Conservation (phyloP, 2,888 invertebrate genomes). For the Keiferia lycopersicella region DNA sequence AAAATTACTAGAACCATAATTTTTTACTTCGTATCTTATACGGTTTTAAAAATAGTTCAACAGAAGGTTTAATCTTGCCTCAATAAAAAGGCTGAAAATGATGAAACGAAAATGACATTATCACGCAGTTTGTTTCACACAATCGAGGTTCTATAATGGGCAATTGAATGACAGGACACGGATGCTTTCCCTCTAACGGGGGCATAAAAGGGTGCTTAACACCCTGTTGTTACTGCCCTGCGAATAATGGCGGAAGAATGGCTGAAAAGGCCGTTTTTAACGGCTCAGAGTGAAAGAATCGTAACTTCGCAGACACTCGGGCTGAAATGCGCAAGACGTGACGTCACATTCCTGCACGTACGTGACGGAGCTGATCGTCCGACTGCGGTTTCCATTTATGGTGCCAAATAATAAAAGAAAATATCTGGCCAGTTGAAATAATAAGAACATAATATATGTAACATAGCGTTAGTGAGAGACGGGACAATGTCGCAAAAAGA, state of each 20-base stretch:
- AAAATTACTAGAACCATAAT: too few relatives aligned
- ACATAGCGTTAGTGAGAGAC: too few relatives aligned
- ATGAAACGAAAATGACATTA: slow-evolving; percentile 16
- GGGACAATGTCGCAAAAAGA: too few relatives aligned
- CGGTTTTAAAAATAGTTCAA: too few relatives aligned
- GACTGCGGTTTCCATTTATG: slow-evolving; percentile 40
- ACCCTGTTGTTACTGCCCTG: slow-evolving; percentile 59
- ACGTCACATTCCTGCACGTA: slow-evolving; percentile 46
- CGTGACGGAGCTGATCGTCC: slow-evolving; percentile 43
- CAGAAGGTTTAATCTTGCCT: not conserved
- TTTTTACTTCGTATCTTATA: too few relatives aligned
- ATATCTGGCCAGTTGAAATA: slow-evolving; percentile 33
- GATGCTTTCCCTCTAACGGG: slow-evolving; percentile 55
- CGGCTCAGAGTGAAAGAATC: slow-evolving; percentile 57
- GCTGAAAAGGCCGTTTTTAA: slow-evolving; percentile 61
- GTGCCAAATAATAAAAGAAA: too few relatives aligned
- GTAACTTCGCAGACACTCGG: slow-evolving; percentile 64
- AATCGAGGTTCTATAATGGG: slow-evolving; percentile 49
- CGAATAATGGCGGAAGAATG: slow-evolving; percentile 68
- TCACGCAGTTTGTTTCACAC: slow-evolving; percentile 31
- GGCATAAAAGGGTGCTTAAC: slow-evolving; percentile 63
- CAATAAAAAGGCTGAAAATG: not conserved
- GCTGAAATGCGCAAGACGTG: slow-evolving; percentile 61
- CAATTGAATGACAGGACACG: slow-evolving; percentile 57
- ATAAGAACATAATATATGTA: too few relatives aligned